Conservation (phyloP, 2,888 invertebrate genomes). For the Hirtodrosophila trivittata region DNA sequence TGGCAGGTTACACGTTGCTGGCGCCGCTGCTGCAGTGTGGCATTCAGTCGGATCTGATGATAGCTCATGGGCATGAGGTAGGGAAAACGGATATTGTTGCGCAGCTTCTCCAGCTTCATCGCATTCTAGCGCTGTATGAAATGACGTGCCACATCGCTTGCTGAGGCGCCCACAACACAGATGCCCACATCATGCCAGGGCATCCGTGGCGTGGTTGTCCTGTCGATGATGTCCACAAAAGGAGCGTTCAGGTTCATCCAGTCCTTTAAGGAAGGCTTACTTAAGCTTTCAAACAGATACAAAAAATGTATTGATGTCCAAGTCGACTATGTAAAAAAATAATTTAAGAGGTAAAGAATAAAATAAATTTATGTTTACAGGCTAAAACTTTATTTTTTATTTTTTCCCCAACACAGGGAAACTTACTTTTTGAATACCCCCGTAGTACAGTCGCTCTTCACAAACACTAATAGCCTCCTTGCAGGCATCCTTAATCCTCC, state of each 20-base stretch:
- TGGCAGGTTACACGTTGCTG: constrained; percentile 87
- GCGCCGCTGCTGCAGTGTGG: constrained; percentile 71
- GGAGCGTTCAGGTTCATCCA: constrained; percentile 95
- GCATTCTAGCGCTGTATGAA: constrained; percentile 98
- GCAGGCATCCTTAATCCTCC: no score
- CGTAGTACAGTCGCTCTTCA: no score
- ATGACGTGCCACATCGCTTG: constrained; percentile 95
- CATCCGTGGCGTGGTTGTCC: constrained; percentile 95
- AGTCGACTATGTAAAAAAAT: no score
- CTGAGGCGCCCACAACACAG: constrained; percentile 92
- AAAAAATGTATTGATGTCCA: no score
- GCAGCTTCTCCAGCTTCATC: constrained; percentile 90
- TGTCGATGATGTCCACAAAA: constrained; percentile 92
- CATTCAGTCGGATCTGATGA: constrained; percentile 83
- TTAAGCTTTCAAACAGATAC: no score
- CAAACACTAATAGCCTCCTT: no score
- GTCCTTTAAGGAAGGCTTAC: no score
- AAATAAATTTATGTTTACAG: no score
- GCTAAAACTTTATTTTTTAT: no score
- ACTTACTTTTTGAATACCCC: no score
- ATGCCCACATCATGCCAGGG: constrained; percentile 98
- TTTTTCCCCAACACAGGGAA: no score
- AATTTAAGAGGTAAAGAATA: no score
- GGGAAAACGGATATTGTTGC: constrained; percentile 87
- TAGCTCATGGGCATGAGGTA: constrained; percentile 95